Evolutionary conservation across 2,797 vertebrate species (phyloP).

Genomic region (Fringilla coelebs): DNA sequence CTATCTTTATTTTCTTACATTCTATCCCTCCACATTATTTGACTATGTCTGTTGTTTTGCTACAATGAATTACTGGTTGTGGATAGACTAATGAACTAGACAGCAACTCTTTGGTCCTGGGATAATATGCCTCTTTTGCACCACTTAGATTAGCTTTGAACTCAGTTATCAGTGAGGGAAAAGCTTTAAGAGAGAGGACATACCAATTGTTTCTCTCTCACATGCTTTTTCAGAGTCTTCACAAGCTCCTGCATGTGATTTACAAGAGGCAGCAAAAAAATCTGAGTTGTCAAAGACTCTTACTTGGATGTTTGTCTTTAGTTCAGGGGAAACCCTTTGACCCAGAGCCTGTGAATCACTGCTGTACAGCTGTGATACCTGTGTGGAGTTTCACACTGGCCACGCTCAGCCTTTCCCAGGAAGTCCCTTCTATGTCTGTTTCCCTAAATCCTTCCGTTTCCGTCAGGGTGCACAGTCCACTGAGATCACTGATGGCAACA

Average conservation of each 20-base stretch:
- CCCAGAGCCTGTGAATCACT: neutral
- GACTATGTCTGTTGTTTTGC: neutral
- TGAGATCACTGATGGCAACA: neutral
- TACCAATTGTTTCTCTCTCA: neutral
- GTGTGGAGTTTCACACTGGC: fast-evolving
- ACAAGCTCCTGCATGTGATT: neutral
- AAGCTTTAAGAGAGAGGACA: neutral
- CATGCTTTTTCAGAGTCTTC: neutral
- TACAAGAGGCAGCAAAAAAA: neutral
- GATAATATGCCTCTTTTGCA: neutral
- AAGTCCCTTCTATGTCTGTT: neutral
- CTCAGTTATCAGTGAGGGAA: neutral
- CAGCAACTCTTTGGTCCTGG: neutral
- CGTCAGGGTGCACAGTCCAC: neutral
- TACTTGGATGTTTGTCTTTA: neutral
- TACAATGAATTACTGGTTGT: neutral
- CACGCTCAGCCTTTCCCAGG: neutral
- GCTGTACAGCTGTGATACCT: neutral
- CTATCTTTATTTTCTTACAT: too few species aligned
- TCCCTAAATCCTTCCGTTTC: neutral
- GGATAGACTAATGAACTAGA: neutral
- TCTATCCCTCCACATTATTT: too few species aligned
- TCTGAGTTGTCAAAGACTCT: neutral
- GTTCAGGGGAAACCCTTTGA: neutral
- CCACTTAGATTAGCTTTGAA: neutral